Evolutionary conservation across 2,113 vertebrate genomes (phyloP).

Genomic region (Grammomys surdaster): DNA sequence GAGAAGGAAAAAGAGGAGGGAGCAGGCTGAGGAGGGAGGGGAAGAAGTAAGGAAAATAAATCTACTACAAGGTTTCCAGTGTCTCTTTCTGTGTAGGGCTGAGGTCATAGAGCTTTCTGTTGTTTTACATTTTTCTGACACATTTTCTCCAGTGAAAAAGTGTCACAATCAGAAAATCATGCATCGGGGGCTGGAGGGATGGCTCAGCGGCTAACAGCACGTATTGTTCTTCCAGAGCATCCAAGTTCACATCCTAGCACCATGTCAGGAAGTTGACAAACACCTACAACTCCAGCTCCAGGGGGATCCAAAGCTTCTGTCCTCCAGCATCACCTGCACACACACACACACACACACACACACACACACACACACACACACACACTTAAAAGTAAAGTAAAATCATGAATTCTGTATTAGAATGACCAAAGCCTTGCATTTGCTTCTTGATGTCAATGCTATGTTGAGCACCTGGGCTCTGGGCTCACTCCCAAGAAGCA

Average conservation of each 20-base stretch:
- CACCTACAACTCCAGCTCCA: neutral
- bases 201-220: neutral
- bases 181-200: neutral
- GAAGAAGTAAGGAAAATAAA: neutral
- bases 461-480: neutral
- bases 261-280: no score
- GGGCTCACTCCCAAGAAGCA: neutral
- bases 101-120: neutral
- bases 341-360: neutral
- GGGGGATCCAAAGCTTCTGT: neutral
- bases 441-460: neutral
- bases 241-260: neutral
- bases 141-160: slow-evolving; percentile 2
- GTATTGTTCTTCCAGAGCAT: no score
- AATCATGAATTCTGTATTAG: neutral
- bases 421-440: neutral
- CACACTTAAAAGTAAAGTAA: neutral
- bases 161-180: neutral
- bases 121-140: neutral
- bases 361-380: neutral
- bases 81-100: neutral
- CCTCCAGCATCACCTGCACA: neutral
- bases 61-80: neutral
- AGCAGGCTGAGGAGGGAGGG: rapidly evolving
- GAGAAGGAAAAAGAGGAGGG: neutral